Evolutionary conservation across 2,113 vertebrate species (phyloP).

Genomic region (Conger conger): DNA sequence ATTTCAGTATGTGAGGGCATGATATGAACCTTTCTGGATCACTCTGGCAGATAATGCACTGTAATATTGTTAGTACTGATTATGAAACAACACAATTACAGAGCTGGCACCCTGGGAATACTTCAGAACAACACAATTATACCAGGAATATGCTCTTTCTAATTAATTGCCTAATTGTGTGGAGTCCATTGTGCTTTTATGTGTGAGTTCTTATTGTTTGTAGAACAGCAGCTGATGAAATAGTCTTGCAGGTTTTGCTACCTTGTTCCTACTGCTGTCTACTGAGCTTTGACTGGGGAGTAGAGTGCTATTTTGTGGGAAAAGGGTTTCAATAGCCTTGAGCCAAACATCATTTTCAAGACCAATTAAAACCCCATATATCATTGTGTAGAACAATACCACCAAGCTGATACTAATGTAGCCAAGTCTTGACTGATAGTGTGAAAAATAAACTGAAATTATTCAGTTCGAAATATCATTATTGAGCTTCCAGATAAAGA

Average conservation of each 20-base stretch:
- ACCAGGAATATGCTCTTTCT: neutral
- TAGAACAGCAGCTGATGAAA: neutral
- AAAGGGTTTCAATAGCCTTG: slow-evolving; percentile 8
- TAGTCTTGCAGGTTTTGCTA: neutral
- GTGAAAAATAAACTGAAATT: slow-evolving; percentile 28
- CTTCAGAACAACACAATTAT: neutral
- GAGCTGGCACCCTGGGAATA: neutral
- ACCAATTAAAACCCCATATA: slow-evolving; percentile 31
- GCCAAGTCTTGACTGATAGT: slow-evolving; percentile 16
- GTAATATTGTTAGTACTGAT: neutral
- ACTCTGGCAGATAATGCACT: neutral
- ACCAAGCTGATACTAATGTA: slow-evolving; percentile 7
- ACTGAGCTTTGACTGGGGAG: neutral
- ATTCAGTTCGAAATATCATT: slow-evolving; percentile 31
- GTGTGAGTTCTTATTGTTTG: neutral
- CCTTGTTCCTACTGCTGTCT: neutral
- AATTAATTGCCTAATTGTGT: slow-evolving; percentile 11
- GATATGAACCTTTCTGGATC: neutral
- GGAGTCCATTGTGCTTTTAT: slow-evolving; percentile 10
- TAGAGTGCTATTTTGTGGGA: neutral
- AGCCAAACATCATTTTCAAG: slow-evolving; percentile 14
- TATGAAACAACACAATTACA: slow-evolving; percentile 15
- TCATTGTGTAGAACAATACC: slow-evolving; percentile 23
- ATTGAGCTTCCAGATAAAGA: slow-evolving; percentile 29
- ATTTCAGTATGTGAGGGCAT: neutral